These are phyloP conservation scores for Pristionchus arcanus DNA, from an alignment of 2,888 invertebrate genomes.

Conservation along the genomic window DNA sequence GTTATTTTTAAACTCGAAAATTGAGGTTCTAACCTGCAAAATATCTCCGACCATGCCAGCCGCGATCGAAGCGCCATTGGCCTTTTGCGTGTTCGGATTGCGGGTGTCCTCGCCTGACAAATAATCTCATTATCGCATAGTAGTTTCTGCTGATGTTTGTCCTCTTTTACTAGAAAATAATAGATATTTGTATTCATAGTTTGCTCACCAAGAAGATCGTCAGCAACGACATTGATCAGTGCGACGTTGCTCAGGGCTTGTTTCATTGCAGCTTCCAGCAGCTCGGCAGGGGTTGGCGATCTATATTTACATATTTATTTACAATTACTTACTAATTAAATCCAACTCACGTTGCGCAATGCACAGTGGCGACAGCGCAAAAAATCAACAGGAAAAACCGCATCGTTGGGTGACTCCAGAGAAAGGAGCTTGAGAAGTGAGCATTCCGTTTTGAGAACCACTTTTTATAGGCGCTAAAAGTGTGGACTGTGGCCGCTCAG, in stretches of 20 bases:
- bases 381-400: neutral
- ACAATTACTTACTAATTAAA: neutral
- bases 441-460: neutral
- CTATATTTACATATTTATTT: neutral
- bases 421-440: neutral
- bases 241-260: neutral
- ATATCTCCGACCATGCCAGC: constrained; percentile 21
- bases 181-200: neutral
- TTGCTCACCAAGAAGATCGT: neutral
- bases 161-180: neutral
- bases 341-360: neutral
- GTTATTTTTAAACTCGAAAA: neutral
- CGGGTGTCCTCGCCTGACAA: constrained; percentile 29
- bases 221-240: neutral
- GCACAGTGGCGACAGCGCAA: neutral
- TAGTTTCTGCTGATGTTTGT: neutral
- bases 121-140: neutral
- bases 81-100: constrained; percentile 36
- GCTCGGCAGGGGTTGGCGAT: neutral
- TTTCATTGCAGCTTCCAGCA: neutral
- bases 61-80: neutral
- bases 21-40: too few species aligned
- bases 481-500: neutral
- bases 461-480: neutral
- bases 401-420: neutral